Evolutionary conservation across 2,888 invertebrate species (phyloP).

Genomic region (Eristalis arbustorum): DNA sequence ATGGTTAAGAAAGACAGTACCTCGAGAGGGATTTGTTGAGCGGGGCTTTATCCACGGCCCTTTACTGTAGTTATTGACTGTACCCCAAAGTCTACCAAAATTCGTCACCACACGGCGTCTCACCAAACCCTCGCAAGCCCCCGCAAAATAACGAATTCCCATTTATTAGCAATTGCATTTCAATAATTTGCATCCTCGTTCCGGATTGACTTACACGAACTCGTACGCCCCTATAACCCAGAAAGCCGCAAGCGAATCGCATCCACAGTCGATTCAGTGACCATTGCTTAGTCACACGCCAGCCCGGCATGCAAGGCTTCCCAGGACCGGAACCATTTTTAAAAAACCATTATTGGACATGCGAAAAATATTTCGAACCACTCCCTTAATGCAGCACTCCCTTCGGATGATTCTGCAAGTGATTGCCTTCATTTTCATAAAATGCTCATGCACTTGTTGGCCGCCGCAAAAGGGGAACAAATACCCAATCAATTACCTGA

Average conservation of each 20-base stretch:
- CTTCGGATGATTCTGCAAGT: background rate
- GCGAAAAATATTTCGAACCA: slow-evolving; percentile 29
- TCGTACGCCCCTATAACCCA: slow-evolving; percentile 9
- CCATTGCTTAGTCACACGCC: slow-evolving; percentile 30
- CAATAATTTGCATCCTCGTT: slow-evolving; percentile 9
- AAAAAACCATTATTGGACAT: slow-evolving; percentile 48
- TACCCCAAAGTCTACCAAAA: too few species aligned
- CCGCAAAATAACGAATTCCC: background rate
- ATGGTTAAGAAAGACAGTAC: too few species aligned
- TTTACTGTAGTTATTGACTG: too few species aligned
- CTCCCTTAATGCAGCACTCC: slow-evolving; percentile 3
- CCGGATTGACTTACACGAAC: slow-evolving; percentile 13
- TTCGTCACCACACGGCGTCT: background rate
- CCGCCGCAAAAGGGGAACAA: background rate
- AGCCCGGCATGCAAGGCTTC: slow-evolving; percentile 28
- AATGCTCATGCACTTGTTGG: background rate
- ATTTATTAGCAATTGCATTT: background rate
- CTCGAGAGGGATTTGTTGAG: too few species aligned
- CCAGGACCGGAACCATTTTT: slow-evolving; percentile 31
- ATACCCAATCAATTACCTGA: slow-evolving; percentile 43
- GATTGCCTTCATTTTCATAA: slow-evolving; percentile 7
- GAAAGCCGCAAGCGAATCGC: background rate
- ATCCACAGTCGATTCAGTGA: background rate
- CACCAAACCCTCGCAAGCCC: background rate
- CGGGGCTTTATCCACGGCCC: too few species aligned